Evolutionary conservation across 2,888 invertebrate species (phyloP).

Genomic region (Palloptera scutellata): DNA sequence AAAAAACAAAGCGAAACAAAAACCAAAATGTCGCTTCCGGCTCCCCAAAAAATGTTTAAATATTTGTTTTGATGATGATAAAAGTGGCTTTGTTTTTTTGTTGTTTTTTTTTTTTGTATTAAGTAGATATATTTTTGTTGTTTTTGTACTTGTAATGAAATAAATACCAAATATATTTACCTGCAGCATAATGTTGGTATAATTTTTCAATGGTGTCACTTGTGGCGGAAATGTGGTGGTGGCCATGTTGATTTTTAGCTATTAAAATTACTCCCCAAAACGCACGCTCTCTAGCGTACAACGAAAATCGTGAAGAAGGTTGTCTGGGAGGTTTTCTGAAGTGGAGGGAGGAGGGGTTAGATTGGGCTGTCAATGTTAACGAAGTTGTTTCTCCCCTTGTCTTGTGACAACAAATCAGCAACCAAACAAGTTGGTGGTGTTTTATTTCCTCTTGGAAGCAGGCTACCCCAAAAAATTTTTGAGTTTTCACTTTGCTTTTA

Average conservation of each 20-base stretch:
- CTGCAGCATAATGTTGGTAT: conserved; percentile 54
- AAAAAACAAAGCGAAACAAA: conserved; percentile 11
- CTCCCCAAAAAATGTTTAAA: conserved; percentile 1
- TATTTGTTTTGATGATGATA: neutral
- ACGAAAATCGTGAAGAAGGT: too few relatives aligned
- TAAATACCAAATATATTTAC: conserved; percentile 42
- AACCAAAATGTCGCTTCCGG: conserved; percentile 6
- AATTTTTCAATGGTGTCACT: conserved; percentile 56
- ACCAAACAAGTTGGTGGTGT: conserved; percentile 16
- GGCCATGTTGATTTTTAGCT: conserved; percentile 46
- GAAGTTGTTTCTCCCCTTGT: conserved; percentile 36
- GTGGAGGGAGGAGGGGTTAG: conserved; percentile 18
- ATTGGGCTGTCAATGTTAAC: conserved; percentile 35
- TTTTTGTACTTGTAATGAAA: conserved; percentile 32
- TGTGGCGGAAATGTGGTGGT: conserved; percentile 58
- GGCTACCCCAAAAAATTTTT: conserved; percentile 1
- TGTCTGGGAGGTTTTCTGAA: neutral
- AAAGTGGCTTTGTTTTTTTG: conserved; percentile 9
- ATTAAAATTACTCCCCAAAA: conserved; percentile 8
- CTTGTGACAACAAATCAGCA: conserved; percentile 8
- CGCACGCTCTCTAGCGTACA: neutral
- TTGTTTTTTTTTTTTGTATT: conserved; percentile 2
- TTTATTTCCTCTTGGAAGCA: neutral
- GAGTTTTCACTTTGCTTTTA: neutral
- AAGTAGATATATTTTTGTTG: neutral